Percentiles rank a stretch among this genome's conserved stretches.
phyloP scores from a whole-genome alignment of 2,797 vertebrate genomes.

The Characodon lateralis region DNA sequence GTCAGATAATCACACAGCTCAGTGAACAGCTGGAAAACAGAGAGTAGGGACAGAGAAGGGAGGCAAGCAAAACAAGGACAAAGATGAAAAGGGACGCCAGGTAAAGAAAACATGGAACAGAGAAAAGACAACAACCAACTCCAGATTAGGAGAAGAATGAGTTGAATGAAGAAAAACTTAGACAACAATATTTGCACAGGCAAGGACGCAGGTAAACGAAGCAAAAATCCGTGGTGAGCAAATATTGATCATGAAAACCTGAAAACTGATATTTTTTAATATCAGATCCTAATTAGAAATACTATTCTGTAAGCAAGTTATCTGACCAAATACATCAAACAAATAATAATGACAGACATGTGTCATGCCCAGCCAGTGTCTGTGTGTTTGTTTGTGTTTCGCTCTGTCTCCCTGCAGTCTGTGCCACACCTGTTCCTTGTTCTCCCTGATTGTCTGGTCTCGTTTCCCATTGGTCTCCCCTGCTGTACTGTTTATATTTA shows the following conservation, averaged over 20 bases:
- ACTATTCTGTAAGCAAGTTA: too few relatives aligned
- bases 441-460: too few relatives aligned
- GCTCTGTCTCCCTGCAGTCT: too few relatives aligned
- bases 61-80: slow-evolving; percentile 24
- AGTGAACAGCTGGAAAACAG: slow-evolving; percentile 60
- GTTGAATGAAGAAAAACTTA: background rate
- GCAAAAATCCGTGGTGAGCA: background rate
- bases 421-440: too few relatives aligned
- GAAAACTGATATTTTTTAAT: too few relatives aligned
- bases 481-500: too few relatives aligned
- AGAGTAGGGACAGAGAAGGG: slow-evolving; percentile 12
- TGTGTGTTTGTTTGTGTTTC: too few relatives aligned
- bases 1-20: slow-evolving; percentile 72
- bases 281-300: too few relatives aligned
- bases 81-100: slow-evolving; percentile 35
- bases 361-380: too few relatives aligned
- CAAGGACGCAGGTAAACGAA: background rate
- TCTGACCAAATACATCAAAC: background rate
- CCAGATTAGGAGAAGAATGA: background rate
- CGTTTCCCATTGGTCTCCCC: too few relatives aligned
- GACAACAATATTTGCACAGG: background rate
- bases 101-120: slow-evolving; percentile 19
- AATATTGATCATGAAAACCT: background rate
- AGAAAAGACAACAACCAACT: background rate
- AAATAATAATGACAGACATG: too few relatives aligned